Evolutionary conservation across 2,888 invertebrate genomes (phyloP), one percentile per base, ranked within the genome.

Genomic region (Apamea sordens): DNA sequence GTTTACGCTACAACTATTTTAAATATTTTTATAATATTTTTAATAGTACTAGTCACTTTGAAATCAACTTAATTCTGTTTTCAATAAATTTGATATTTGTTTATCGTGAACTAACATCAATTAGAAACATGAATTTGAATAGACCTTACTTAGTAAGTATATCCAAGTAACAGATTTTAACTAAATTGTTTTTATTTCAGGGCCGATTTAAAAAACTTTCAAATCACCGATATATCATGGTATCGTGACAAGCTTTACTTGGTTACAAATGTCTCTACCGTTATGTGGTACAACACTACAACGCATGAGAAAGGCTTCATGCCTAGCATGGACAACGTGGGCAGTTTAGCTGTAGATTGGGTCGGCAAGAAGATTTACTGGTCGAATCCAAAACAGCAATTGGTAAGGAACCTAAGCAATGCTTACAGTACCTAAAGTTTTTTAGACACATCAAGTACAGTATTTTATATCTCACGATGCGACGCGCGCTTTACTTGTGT

Each of bases 361-460:
- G 98, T 99, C 72, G 99, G 99, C 3, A 98, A 98, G 87, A 98
- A 98, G 92, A 96, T 99, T 15, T 99, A 99, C 93, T 99, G 99
- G 99, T 98, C 98, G 0, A 98, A 98, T 95, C 98, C 98, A 18
- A 98, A 98, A 91, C 98, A 98, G 91, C 98, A 98, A 94, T 96
- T 98, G 97, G 98, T 99, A 96, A 97, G 97, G 18, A 70, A 44
- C 28, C 32, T 74, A n/a, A 24, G 36, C 47, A 76, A 36, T 44
- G 5, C 36, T 32, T 63, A 28, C 24, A 28, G 8, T 44, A 59
- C 24, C 32, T 18, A 15, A n/a, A 21, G 4, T 61, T n/a, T 15
- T 47, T 36, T 21, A n/a, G 28, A 28, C 2, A 28, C n/a, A 44
- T 47, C 5, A 3, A 8, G 2, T 36, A 47, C 3, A 63, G 4